These are phyloP conservation scores for Hyperoplus immaculatus DNA, from an alignment of 2,797 vertebrate genomes.

Conservation along the genomic window DNA sequence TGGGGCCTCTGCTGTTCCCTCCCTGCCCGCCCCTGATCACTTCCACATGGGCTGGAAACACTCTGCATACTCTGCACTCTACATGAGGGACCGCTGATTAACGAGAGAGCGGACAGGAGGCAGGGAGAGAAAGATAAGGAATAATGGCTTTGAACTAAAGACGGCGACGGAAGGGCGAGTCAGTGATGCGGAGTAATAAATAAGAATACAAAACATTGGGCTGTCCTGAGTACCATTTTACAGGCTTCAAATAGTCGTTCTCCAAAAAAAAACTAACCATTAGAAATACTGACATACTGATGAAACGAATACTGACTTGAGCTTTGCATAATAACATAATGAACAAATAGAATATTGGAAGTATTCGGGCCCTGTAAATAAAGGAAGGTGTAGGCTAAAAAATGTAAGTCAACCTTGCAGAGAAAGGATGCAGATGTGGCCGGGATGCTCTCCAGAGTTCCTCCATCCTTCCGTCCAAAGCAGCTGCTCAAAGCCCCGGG, in stretches of 20 bases:
- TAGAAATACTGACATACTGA: too few species aligned
- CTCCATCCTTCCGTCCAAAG: constrained; percentile 8
- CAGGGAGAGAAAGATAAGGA: constrained; percentile 7
- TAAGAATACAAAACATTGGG: background rate
- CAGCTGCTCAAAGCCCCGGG: constrained; percentile 36
- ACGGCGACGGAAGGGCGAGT: background rate
- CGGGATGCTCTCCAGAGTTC: constrained; percentile 36
- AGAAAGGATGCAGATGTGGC: constrained; percentile 51
- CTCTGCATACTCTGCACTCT: constrained; percentile 14
- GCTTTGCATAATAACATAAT: too few species aligned
- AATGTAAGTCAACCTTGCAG: background rate
- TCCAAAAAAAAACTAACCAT: too few species aligned
- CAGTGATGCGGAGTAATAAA: constrained; percentile 8
- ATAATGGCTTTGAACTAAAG: background rate
- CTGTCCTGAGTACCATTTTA: too few species aligned
- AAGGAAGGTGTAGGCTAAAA: background rate
- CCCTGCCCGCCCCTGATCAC: constrained; percentile 41
- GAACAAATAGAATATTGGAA: too few species aligned
- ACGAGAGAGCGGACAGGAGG: constrained; percentile 30
- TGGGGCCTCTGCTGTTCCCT: constrained; percentile 32
- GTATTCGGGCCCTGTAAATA: background rate
- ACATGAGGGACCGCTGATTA: constrained; percentile 43
- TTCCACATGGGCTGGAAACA: constrained; percentile 59
- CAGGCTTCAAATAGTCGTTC: too few species aligned
- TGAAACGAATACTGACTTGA: too few species aligned